phyloP scores from a whole-genome alignment of 2,797 vertebrate species.

The Falco berigora region DNA sequence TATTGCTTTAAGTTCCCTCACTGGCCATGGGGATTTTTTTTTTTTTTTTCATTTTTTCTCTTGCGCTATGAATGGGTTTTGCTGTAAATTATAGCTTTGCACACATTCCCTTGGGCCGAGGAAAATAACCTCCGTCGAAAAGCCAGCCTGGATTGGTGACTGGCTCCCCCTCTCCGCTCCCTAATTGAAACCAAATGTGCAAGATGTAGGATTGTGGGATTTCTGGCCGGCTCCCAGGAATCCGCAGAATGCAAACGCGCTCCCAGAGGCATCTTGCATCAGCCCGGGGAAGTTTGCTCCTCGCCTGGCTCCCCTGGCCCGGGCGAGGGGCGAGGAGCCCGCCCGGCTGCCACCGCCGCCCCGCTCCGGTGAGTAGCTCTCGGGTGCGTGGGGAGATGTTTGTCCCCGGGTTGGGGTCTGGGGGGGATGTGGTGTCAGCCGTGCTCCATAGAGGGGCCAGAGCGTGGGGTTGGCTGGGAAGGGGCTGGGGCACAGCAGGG shows the following conservation, averaged over 20 bases:
- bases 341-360: background rate
- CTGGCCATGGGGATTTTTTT: background rate
- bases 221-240: conserved; percentile 82
- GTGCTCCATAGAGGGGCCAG: fast-evolving
- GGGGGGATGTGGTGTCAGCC: fast-evolving
- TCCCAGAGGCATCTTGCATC: conserved; percentile 91
- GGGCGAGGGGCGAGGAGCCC: background rate
- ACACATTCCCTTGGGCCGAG: conserved; percentile 70
- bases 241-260: conserved; percentile 80
- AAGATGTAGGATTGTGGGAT: conserved; percentile 87
- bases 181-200: conserved; percentile 94
- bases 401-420: background rate
- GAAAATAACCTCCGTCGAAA: conserved; percentile 77
- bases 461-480: fast-evolving
- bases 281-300: conserved; percentile 76
- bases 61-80: conserved; percentile 71
- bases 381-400: background rate
- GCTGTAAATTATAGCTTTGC: conserved; percentile 75
- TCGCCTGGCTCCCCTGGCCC: conserved; percentile 40
- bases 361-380: conserved; percentile 54
- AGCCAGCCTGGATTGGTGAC: conserved; percentile 74
- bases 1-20: conserved; percentile 52
- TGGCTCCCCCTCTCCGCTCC: conserved; percentile 67
- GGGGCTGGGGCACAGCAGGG: background rate
- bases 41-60: background rate